Percentiles rank a stretch among this genome's conserved stretches.
Conservation (phyloP, 2,888 invertebrate genomes). For the Synanthedon myopaeformis region DNA sequence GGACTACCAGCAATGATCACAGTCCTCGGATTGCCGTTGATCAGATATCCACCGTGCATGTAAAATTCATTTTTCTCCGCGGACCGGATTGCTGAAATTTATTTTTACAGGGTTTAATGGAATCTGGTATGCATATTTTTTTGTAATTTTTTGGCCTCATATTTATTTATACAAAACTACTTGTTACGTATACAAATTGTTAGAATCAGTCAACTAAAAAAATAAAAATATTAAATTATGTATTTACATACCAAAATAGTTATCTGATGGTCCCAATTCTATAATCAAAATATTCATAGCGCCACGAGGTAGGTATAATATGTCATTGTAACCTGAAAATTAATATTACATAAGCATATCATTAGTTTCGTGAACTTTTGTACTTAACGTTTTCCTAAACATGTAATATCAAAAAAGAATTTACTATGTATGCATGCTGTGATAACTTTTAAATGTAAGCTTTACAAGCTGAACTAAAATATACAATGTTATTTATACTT, state of each 20-base stretch:
- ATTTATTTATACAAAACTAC: no score
- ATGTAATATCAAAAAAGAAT: no score
- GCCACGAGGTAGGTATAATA: conserved; percentile 90
- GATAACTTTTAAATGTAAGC: no score
- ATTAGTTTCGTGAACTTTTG: no score
- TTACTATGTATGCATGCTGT: no score
- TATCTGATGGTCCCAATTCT: conserved; percentile 85
- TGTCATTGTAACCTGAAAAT: conserved; percentile 87
- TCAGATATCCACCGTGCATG: conserved; percentile 94
- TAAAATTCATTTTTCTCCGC: conserved; percentile 87
- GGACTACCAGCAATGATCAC: conserved; percentile 84
- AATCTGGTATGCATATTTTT: background rate
- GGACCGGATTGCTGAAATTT: conserved; percentile 77
- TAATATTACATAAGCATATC: background rate
- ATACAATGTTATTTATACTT: no score
- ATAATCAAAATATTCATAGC: conserved; percentile 89
- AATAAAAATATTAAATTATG: background rate
- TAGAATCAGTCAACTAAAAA: no score
- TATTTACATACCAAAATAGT: conserved; percentile 81
- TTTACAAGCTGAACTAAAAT: no score
- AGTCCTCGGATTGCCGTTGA: conserved; percentile 84
- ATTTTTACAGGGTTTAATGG: background rate
- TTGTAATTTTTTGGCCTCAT: no score
- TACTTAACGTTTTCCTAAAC: no score
- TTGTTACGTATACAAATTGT: no score